A percentile compares a stretch with the other conserved stretches of the same genome.
Conservation (phyloP, 2,888 invertebrate genomes). For the Aphidius colemani region DNA sequence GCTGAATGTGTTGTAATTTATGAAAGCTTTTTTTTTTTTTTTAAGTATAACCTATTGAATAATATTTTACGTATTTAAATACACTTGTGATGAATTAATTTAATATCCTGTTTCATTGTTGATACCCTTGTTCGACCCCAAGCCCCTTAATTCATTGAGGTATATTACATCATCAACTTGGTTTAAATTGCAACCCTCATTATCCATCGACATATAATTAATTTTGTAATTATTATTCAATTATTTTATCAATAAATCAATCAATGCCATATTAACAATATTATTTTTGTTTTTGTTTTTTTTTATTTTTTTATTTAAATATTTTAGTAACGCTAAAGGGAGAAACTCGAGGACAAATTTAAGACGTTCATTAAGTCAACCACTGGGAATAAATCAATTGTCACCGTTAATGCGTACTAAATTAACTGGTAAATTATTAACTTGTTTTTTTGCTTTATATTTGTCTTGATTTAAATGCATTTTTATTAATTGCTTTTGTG, state of each 20-base stretch:
- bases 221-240: neutral
- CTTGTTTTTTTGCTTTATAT: neutral
- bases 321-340: constrained; percentile 56
- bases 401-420: constrained; percentile 65
- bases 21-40: constrained; percentile 44
- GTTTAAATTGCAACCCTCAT: too few species aligned
- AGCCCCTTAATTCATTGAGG: neutral
- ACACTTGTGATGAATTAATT: constrained; percentile 46
- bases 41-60: constrained; percentile 31
- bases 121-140: too few species aligned
- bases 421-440: constrained; percentile 58
- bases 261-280: constrained; percentile 7
- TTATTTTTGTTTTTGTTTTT: constrained; percentile 1
- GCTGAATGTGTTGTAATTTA: constrained; percentile 52
- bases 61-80: constrained; percentile 29
- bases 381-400: constrained; percentile 67
- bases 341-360: constrained; percentile 58
- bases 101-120: too few species aligned
- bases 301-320: constrained; percentile 12
- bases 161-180: neutral
- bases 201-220: neutral
- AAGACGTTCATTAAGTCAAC: constrained; percentile 72
- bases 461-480: neutral
- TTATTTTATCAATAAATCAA: too few species aligned
- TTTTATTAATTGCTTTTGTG: constrained; percentile 5